Conservation (phyloP, 2,888 invertebrate genomes). For the Habrosyne pyritoides region DNA sequence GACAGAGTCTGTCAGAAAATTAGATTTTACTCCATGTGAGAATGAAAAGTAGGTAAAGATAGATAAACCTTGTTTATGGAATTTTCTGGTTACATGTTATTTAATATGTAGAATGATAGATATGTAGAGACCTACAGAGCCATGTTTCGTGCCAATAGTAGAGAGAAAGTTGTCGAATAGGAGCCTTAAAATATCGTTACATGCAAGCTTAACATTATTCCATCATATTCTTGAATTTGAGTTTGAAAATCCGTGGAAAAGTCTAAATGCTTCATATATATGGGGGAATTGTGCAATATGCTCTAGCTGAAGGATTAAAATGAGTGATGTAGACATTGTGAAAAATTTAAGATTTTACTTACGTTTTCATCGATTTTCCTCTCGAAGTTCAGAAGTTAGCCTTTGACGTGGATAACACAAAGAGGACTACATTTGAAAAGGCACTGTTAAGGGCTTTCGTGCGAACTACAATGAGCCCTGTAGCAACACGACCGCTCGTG, state of each 20-base stretch:
- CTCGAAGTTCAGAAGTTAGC: conserved; percentile 65
- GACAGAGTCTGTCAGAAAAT: conserved; percentile 26
- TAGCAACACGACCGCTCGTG: conserved; percentile 72
- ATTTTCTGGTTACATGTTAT: not conserved
- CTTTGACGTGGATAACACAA: conserved; percentile 63
- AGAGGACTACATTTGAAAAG: conserved; percentile 83
- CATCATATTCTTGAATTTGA: not conserved
- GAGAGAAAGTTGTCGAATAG: conserved; percentile 40
- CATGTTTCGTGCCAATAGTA: not conserved
- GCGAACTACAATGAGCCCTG: conserved; percentile 81
- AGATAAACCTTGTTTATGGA: not conserved
- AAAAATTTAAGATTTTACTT: conserved; percentile 45
- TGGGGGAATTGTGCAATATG: conserved; percentile 58
- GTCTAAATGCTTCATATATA: not conserved
- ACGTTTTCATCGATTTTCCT: conserved; percentile 80
- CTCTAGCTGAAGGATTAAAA: conserved; percentile 27
- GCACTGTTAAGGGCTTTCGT: conserved; percentile 78
- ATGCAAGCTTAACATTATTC: conserved; percentile 5
- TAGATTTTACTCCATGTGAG: not conserved
- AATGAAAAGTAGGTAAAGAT: not conserved
- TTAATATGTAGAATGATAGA: not conserved
- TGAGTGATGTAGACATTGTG: conserved; percentile 26
- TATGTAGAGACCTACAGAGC: not conserved
- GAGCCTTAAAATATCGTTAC: not conserved
- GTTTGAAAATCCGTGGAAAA: not conserved